A percentile compares a stretch with the other conserved stretches of the same genome.
Conservation (phyloP, 2,888 invertebrate genomes). For the Plagodis dolabraria region DNA sequence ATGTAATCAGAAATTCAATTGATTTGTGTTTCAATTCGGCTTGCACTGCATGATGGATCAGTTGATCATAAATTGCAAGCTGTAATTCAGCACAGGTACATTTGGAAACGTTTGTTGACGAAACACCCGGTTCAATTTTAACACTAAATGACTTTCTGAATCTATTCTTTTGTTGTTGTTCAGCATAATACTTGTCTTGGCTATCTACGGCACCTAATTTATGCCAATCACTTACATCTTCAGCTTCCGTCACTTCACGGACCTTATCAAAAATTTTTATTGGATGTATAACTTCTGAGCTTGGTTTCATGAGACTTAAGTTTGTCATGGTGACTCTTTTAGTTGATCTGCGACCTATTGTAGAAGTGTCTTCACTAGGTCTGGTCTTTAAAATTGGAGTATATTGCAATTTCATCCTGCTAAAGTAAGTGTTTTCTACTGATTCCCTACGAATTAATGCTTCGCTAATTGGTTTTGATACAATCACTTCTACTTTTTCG, state of each 20-base stretch:
- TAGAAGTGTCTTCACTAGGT: slow-evolving; percentile 31
- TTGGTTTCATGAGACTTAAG: slow-evolving; percentile 41
- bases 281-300: slow-evolving; percentile 36
- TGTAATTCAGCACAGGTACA: slow-evolving; percentile 73
- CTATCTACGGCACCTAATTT: slow-evolving; percentile 65
- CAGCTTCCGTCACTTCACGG: slow-evolving; percentile 65
- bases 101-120: slow-evolving; percentile 62
- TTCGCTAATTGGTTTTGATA: slow-evolving; percentile 20
- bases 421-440: slow-evolving; percentile 9
- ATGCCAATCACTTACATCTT: slow-evolving; percentile 62
- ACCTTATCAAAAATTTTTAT: slow-evolving; percentile 61
- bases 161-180: slow-evolving; percentile 42
- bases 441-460: slow-evolving; percentile 16
- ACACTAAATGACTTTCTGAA: slow-evolving; percentile 50
- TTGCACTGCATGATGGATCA: slow-evolving; percentile 69
- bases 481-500: slow-evolving; percentile 4
- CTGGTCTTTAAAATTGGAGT: slow-evolving; percentile 61
- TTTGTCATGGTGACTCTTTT: slow-evolving; percentile 71
- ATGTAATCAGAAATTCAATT: slow-evolving; percentile 65
- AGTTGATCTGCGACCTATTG: slow-evolving; percentile 38
- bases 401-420: slow-evolving; percentile 29
- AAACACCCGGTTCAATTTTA: slow-evolving; percentile 65
- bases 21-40: slow-evolving; percentile 70
- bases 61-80: slow-evolving; percentile 67
- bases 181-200: slow-evolving; percentile 49